Evolutionary conservation across 2,888 invertebrate species (phyloP).

Genomic region (Encarsia formosa): DNA sequence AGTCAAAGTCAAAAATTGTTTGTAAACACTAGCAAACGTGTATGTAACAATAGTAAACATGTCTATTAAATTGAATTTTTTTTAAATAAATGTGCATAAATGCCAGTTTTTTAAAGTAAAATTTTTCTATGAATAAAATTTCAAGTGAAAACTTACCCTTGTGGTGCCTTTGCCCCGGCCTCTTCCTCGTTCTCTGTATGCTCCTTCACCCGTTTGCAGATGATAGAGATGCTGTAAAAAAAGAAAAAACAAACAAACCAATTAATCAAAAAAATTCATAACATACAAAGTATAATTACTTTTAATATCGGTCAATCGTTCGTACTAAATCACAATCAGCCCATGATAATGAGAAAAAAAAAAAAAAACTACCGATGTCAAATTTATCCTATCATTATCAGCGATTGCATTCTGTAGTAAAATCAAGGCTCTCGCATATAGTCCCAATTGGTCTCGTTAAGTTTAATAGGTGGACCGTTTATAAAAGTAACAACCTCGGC

Average conservation of each 20-base stretch:
- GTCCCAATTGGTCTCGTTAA: slow-evolving; percentile 47
- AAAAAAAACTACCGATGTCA: slow-evolving; percentile 15
- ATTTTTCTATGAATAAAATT: too few species aligned
- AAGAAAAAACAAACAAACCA: slow-evolving; percentile 10
- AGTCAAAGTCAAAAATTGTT: too few species aligned
- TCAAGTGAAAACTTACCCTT: slow-evolving; percentile 43
- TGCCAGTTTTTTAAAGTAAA: too few species aligned
- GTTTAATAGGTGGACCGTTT: slow-evolving; percentile 43
- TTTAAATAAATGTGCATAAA: slow-evolving; percentile 3
- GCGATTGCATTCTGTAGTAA: slow-evolving; percentile 37
- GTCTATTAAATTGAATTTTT: neutral
- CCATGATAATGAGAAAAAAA: slow-evolving; percentile 18
- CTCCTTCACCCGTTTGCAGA: slow-evolving; percentile 48
- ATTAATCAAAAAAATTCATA: too few species aligned
- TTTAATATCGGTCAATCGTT: too few species aligned
- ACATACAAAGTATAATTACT: too few species aligned
- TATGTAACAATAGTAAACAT: too few species aligned
- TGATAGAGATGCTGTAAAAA: slow-evolving; percentile 49
- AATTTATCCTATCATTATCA: slow-evolving; percentile 38
- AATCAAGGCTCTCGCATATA: slow-evolving; percentile 43
- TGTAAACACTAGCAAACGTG: too few species aligned
- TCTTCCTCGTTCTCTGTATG: slow-evolving; percentile 47
- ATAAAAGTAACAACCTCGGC: slow-evolving; percentile 39
- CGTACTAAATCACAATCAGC: too few species aligned
- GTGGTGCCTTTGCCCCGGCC: slow-evolving; percentile 50